phyloP scores from a whole-genome alignment of 35 echinoderm and acorn worm species.

The Patiria miniata region DNA sequence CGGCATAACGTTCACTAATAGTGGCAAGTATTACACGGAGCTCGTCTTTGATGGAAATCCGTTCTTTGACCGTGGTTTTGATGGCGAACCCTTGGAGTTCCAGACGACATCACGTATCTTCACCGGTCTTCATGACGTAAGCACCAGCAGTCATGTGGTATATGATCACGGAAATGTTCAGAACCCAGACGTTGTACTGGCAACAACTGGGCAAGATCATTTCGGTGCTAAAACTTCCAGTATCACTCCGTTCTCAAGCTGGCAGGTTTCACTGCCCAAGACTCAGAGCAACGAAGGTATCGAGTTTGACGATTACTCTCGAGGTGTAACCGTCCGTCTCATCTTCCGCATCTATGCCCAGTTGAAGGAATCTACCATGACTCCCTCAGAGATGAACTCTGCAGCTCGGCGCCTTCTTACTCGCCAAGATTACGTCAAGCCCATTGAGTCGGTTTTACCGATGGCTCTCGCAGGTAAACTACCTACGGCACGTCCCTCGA shows the following conservation, averaged over 20 bases:
- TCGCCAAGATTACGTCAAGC: neutral
- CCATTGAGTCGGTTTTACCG: neutral
- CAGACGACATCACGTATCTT: constrained; percentile 29
- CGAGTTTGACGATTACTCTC: neutral
- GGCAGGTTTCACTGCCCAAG: neutral
- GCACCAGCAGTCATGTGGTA: neutral
- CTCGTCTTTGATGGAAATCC: constrained; percentile 9
- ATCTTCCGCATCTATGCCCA: constrained; percentile 29
- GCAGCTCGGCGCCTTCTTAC: neutral
- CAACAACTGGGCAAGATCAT: neutral
- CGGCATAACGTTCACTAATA: constrained; percentile 1
- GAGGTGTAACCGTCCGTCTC: constrained; percentile 21
- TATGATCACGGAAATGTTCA: neutral
- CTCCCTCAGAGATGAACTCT: neutral
- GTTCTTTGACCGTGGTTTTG: constrained; percentile 31
- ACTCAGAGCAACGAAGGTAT: constrained; percentile 23
- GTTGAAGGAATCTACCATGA: neutral
- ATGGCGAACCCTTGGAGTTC: neutral
- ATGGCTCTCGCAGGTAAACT: neutral
- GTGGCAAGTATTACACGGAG: constrained; percentile 38
- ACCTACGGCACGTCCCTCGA: neutral
- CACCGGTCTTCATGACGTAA: constrained; percentile 16
- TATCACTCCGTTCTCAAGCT: constrained; percentile 30
- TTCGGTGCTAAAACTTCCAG: constrained; percentile 11
- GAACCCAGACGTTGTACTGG: neutral